These are phyloP conservation scores for Brenthis hecate DNA, from an alignment of 2,888 invertebrate species.

Conservation along the genomic window DNA sequence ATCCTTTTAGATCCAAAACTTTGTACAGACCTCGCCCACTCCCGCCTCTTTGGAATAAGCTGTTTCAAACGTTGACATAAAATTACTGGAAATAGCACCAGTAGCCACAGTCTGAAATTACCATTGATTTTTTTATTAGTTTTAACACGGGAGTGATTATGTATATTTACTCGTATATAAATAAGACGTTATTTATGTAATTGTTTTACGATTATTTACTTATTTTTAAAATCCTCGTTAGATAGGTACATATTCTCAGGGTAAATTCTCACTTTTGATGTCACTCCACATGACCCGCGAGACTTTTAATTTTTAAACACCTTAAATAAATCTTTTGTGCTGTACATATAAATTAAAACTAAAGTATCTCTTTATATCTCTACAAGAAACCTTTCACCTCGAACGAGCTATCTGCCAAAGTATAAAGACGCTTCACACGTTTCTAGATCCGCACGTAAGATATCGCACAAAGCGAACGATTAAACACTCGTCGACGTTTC, in stretches of 20 bases:
- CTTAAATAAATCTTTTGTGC: conserved; percentile 4
- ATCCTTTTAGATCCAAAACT: conserved; percentile 53
- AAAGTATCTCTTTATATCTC: conserved; percentile 6
- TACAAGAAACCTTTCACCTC: conserved; percentile 21
- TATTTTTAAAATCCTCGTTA: too few species aligned
- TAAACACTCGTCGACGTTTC: conserved; percentile 58
- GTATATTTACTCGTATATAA: too few species aligned
- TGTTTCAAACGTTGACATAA: conserved; percentile 28
- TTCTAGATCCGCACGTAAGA: conserved; percentile 39
- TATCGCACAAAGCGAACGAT: conserved; percentile 67
- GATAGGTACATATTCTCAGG: not conserved
- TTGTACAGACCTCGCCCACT: conserved; percentile 42
- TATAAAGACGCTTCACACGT: conserved; percentile 26
- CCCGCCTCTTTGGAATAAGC: conserved; percentile 40
- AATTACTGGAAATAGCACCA: conserved; percentile 28
- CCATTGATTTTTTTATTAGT: too few species aligned
- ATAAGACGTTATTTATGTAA: too few species aligned
- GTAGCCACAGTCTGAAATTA: too few species aligned
- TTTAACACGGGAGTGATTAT: not conserved
- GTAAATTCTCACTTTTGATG: not conserved
- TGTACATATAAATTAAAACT: conserved; percentile 3
- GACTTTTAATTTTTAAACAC: conserved; percentile 1
- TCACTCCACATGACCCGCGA: not conserved
- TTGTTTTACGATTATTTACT: too few species aligned
- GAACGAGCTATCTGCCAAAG: conserved; percentile 1